Conservation (phyloP, 1,140 invertebrate species). For the Argopecten irradians region DNA sequence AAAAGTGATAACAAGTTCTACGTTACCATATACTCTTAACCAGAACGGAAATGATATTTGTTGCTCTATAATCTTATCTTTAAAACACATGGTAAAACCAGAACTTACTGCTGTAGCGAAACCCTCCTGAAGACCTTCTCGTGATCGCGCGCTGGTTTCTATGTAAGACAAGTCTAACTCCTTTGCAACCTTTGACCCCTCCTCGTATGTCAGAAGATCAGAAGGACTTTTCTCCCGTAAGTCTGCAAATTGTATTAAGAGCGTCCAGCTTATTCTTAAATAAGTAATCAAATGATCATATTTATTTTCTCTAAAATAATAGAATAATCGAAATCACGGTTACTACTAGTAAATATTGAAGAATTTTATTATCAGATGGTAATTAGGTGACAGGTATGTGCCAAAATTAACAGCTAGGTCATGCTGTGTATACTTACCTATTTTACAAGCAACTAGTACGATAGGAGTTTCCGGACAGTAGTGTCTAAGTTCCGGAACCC, state of each 20-base stretch:
- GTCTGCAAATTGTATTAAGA: constrained; percentile 26
- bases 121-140: constrained; percentile 27
- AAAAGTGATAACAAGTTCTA: no score
- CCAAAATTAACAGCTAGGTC: no score
- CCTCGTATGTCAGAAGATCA: constrained; percentile 33
- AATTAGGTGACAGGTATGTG: background rate
- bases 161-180: constrained; percentile 32
- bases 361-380: background rate
- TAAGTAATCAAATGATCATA: background rate
- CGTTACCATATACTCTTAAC: background rate
- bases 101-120: constrained; percentile 42
- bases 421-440: constrained; percentile 39
- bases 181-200: constrained; percentile 28
- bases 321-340: background rate
- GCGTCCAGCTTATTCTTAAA: background rate
- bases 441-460: constrained; percentile 78
- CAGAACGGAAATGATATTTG: background rate
- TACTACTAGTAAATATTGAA: background rate
- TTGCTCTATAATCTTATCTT: no score
- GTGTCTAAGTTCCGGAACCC: constrained; percentile 78
- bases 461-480: constrained; percentile 77
- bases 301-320: background rate
- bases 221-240: background rate
- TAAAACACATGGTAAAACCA: background rate
- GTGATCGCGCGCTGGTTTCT: constrained; percentile 45